Base-by-base conservation (phyloP, 2,888 invertebrate genomes). In the Bombylius major region DNA sequence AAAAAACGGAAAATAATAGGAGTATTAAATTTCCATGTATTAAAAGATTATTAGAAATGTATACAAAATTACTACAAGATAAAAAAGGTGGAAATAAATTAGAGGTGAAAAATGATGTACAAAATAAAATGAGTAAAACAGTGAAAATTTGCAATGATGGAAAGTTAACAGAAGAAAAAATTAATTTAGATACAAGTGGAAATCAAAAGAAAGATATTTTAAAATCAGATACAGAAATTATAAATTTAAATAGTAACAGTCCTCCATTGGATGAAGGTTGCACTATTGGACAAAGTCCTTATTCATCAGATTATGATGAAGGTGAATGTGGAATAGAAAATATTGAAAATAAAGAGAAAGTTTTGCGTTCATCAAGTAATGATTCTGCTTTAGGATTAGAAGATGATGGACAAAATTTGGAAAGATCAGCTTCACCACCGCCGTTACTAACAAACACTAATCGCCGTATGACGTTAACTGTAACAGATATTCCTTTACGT, bases 351-450 rank as follows among this genome's bases (percentile, higher is more conserved):
- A 70, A 70, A 52, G 67, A 69, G 4, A 71, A 69, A 55, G 72
- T 73, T 5, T 67, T 68, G 12, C 66, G 74, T 23, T 72, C 72
- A 12, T 70, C 71, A 2, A 74, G 74, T 62, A 72, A 70, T 57
- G 73, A 74, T 51, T 74, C 75, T 0, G 73, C 72, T 0, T 54
- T 74, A 44, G 73, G 71, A 3, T 58, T 74, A 31, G 73, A 74
- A 1, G 73, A 70, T 13, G 72, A 72, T 45, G 9, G 46, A 23
- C 12, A 51, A 42, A 39, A 47, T 6, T 39, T 47, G 33, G 56
- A 14, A 47, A 55, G 58, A 46, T 44, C 55, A 12, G 47, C 53
- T 9, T 34, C 51, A 32, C 53, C 53, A 31, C 51, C 61, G 56
- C 59, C 55, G 34, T 56, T 58, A 5, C 14, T 42, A 39, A 48